Base-by-base conservation (phyloP, 2,113 vertebrate genomes). In the Plectropomus leopardus region DNA sequence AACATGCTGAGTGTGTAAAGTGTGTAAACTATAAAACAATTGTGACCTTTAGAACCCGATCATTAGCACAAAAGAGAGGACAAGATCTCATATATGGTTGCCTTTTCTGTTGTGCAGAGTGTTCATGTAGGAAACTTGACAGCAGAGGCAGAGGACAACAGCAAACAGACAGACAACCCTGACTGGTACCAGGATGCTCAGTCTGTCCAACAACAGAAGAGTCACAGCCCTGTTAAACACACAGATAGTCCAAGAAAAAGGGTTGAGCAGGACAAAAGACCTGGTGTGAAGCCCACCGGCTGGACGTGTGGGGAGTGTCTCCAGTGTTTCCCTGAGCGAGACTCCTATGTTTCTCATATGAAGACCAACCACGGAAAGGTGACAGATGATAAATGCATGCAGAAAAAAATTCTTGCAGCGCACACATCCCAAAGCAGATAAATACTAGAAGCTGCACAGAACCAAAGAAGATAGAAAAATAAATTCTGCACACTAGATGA, bases 301-400 rank as follows among this genome's bases (percentile, higher is more conserved):
- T 98, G 97, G 97, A 97, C 96, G 7, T 99, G 97, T 86, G 96
- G 93, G 55, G 96, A 98, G 26, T 99, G 98, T 93, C 95, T 96
- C 3, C 96, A 98, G 86, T 96, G 95, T 95, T 91, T 99, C n/a
- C 93, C 96, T 0, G 98, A 98, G 54, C 91, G 98, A 66, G 97
- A 99, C 58, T 92, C 95, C n/a, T 99, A 96, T 0, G 94, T 98
- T 74, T 96, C 95, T 65, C 98, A 99, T 78, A 94, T 98, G 94
- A 99, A 97, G 88, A 96, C 93, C 90, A 96, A 81, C 80, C 98
- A 99, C 0, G 95, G 96, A 47, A 97, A 95, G 96, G 98, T 99
- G 84, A 93, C 92, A 14, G 15, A 40, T 32, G 4, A 19, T 23
- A 5, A 15, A 13, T 57, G n/a, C n/a, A n/a, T n/a, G n/a, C n/a